Evolutionary conservation across 2,113 vertebrate genomes (phyloP).

Genomic region (Vulpes vulpes): DNA sequence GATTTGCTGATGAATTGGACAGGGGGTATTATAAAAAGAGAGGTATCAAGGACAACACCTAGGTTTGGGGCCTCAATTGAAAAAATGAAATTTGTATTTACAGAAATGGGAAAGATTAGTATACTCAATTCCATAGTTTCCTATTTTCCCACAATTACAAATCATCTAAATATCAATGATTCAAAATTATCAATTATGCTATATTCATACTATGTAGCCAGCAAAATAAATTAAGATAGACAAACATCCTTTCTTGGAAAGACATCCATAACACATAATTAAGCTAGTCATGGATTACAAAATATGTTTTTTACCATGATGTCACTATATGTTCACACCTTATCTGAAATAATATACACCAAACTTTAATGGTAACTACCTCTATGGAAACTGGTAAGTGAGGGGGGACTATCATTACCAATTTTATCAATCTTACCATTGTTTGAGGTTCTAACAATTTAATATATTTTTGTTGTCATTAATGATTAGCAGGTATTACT

Average conservation of each 20-base stretch:
- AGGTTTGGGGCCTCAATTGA: not conserved
- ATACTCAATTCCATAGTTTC: not conserved
- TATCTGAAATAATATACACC: not conserved
- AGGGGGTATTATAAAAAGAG: not conserved
- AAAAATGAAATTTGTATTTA: not conserved
- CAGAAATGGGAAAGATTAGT: not conserved
- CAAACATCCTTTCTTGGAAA: not conserved
- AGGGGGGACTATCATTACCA: not conserved
- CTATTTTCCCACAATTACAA: not conserved
- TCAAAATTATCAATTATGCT: not conserved
- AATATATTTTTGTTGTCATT: not conserved
- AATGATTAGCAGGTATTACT: not conserved
- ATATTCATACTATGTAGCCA: not conserved
- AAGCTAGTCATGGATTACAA: not conserved
- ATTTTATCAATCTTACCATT: not conserved
- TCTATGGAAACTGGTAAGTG: not conserved
- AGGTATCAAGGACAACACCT: not conserved
- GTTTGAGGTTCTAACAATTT: not conserved
- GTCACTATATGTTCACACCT: not conserved
- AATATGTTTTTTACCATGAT: not conserved
- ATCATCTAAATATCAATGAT: not conserved
- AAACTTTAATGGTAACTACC: not conserved
- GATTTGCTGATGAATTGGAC: not conserved
- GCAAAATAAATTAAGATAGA: not conserved
- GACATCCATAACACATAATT: not conserved